Conservation (phyloP, 2,797 vertebrate species). For the Meriones psammophilus region DNA sequence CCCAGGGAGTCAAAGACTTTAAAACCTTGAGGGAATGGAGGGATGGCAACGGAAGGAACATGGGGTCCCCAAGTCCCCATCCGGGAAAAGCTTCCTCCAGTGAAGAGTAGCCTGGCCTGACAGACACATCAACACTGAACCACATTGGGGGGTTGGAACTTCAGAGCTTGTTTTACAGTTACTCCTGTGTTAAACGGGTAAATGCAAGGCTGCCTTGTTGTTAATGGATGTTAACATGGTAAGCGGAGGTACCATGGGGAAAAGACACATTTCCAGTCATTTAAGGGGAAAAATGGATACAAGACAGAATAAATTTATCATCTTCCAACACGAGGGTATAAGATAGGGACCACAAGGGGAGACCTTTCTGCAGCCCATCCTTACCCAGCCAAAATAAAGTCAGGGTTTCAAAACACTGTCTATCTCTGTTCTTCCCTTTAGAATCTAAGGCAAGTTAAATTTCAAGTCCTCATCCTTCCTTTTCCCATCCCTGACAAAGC, state of each 20-base stretch:
- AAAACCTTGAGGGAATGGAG: background rate
- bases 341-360: background rate
- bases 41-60: background rate
- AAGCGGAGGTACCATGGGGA: background rate
- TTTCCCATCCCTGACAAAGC: background rate
- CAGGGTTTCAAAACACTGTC: background rate
- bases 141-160: background rate
- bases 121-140: background rate
- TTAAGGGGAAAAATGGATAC: background rate
- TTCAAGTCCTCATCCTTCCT: background rate
- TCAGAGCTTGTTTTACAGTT: background rate
- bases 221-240: background rate
- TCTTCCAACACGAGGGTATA: background rate
- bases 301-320: background rate
- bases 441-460: background rate
- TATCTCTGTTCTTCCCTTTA: background rate
- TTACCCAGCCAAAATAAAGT: background rate
- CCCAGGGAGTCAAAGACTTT: background rate
- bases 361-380: background rate
- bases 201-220: background rate
- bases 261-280: background rate
- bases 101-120: background rate
- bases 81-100: background rate
- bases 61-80: background rate
- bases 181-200: background rate